phyloP scores from a whole-genome alignment of 1,140 invertebrate genomes.

The Rhagoletis zephyria region DNA sequence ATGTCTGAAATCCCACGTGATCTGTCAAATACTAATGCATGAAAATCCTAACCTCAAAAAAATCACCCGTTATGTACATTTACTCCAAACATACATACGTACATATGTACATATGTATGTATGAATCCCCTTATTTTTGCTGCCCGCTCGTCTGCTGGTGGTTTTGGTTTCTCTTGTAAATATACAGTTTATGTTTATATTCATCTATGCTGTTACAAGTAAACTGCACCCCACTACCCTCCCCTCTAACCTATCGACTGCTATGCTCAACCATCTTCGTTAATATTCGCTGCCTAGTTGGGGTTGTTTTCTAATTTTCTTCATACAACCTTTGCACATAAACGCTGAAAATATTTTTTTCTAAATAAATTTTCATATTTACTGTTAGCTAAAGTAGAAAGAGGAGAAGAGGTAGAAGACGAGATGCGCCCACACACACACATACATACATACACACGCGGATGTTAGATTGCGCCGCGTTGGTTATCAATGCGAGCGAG shows the following conservation, averaged over 20 bases:
- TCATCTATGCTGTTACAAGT: no score
- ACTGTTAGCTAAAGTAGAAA: not conserved
- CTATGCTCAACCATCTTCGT: not conserved
- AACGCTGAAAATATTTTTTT: conserved; percentile 24
- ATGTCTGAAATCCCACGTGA: no score
- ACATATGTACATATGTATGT: not conserved
- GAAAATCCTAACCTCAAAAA: no score
- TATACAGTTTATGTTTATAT: not conserved
- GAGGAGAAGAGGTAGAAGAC: not conserved
- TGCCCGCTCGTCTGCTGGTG: not conserved
- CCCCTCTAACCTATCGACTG: not conserved
- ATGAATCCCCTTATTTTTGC: not conserved
- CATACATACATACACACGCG: conserved; percentile 1
- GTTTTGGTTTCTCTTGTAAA: not conserved
- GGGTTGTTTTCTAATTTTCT: conserved; percentile 50
- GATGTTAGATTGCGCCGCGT: conserved; percentile 3
- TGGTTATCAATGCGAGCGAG: not conserved
- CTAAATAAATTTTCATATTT: conserved; percentile 45
- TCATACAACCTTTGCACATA: not conserved
- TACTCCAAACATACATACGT: not conserved
- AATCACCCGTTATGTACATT: no score
- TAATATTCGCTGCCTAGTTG: not conserved
- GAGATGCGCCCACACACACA: conserved; percentile 30
- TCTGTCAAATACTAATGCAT: no score
- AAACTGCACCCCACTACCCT: not conserved